Base-by-base conservation (phyloP, 2,888 invertebrate species). In the Asteroscopus sphinx region DNA sequence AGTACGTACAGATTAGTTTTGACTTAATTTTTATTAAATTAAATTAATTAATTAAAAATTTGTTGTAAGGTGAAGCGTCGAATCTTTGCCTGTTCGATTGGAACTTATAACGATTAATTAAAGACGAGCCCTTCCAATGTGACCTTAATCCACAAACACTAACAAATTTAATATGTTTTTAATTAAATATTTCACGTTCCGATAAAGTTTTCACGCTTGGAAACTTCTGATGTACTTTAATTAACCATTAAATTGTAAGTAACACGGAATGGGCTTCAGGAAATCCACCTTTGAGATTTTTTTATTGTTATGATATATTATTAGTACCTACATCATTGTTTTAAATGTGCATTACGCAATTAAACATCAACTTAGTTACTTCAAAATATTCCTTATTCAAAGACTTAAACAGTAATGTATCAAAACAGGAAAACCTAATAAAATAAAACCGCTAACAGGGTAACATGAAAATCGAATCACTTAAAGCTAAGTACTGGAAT, bases 111-210 rank as follows among this genome's bases (percentile, higher is more conserved):
- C 21, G 26, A 37, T 44, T 37, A 44, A 65, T 48, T 54, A 54
- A 47, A 37, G 7, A 12, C 21, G 25, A 39, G 6, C 9, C 21
- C 17, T 30, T 2, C 13, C 26, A 5, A 13, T 8, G 4, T 40
- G 39, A 28, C 39, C 39, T 36, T 12, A 25, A 25, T 26, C 45
- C 1, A 26, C 5, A 46, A 62, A n/a, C 30, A 49, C 25, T 28
- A 68, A 52, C 21, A 44, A 52, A 61, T 37, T 42, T 6, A 32
- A 52, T 11, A 17, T 36, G 47, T 25, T 36, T 28, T 26, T 44
- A 64, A 65, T 64, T 63, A 70, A 69, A 55, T 54, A 48, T 40
- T 44, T 65, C 15, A 62, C 21, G 45, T 65, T 36, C 70, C 54
- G n/a, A 54, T 45, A 25, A 48, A 64, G 32, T 65, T 69, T 54